These are phyloP conservation scores for Cyphomyrmex costatus DNA, from an alignment of 1,140 invertebrate species.

Conservation along the genomic window DNA sequence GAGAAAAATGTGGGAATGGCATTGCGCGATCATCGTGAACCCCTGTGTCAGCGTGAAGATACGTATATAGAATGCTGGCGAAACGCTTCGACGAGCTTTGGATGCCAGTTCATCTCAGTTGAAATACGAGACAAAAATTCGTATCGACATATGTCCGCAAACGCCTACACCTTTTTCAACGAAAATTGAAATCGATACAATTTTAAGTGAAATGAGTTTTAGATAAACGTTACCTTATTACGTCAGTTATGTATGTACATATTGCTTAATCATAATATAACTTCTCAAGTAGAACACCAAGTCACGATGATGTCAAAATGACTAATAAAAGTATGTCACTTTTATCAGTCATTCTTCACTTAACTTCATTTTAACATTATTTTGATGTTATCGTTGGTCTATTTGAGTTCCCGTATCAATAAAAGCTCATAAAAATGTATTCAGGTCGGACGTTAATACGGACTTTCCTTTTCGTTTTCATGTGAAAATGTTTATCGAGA, in stretches of 20 bases:
- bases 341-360: too few relatives aligned
- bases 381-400: too few relatives aligned
- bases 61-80: conserved; percentile 10
- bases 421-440: background rate
- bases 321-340: too few relatives aligned
- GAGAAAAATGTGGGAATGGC: conserved; percentile 9
- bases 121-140: conserved; percentile 11
- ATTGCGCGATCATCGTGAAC: conserved; percentile 34
- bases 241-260: too few relatives aligned
- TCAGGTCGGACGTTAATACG: background rate
- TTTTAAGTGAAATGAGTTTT: conserved; percentile 1
- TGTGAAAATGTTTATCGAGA: background rate
- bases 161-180: background rate
- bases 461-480: background rate
- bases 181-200: background rate
- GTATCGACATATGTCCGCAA: background rate
- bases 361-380: too few relatives aligned
- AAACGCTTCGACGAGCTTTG: conserved; percentile 12
- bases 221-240: background rate
- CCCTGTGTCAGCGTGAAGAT: conserved; percentile 34
- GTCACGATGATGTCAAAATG: too few relatives aligned
- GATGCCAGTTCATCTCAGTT: background rate
- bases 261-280: too few relatives aligned
- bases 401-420: background rate
- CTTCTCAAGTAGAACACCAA: too few relatives aligned